Evolutionary conservation across 2,888 invertebrate species (phyloP), one percentile per base, ranked within the genome.

Genomic region (Nemurella pictetii): DNA sequence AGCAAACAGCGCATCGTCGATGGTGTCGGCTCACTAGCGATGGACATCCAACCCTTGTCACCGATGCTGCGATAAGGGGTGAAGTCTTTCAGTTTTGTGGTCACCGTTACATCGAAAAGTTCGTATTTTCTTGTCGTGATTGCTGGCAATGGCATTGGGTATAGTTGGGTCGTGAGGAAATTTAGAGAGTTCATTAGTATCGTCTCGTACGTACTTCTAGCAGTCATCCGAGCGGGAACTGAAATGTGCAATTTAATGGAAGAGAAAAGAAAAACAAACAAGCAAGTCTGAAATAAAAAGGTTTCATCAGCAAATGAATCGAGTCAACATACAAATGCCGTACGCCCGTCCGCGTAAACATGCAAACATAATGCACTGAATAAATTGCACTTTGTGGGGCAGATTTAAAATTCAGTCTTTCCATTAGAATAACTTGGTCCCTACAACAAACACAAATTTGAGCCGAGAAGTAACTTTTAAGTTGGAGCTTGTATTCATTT

Each of bases 51-150:
- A n/a, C n/a, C n/a, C n/a, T n/a, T 3, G 32, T 32, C 55, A 55
- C 55, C 55, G 55, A n/a, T n/a, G 55, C 15, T 12, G 3, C 55
- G 9, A 55, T 12, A 15, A 7, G 12, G 28, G 75, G 75, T 27
- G 7, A 75, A 75, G 28, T 75, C 75, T 75, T 75, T 12, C 55
- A 55, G 55, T 12, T 55, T 75, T 75, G 75, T 75, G 75, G 75
- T 27, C 28, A 75, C 25, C 26, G 55, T 55, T 55, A 55, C 55
- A 55, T 75, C 12, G 75, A 27, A 12, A 75, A 2, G 75, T 75
- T 75, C 1, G 75, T 75, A 25, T 75, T 27, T 28, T 25, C 75
- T 28, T 4, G 26, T 25, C 26, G 75, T 75, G 75, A 28, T 75
- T 26, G 27, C 26, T 9, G n/a, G 75, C 26, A 9, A 75, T 75